phyloP scores from a whole-genome alignment of 2,113 vertebrate genomes.

The Corythaeola cristata region DNA sequence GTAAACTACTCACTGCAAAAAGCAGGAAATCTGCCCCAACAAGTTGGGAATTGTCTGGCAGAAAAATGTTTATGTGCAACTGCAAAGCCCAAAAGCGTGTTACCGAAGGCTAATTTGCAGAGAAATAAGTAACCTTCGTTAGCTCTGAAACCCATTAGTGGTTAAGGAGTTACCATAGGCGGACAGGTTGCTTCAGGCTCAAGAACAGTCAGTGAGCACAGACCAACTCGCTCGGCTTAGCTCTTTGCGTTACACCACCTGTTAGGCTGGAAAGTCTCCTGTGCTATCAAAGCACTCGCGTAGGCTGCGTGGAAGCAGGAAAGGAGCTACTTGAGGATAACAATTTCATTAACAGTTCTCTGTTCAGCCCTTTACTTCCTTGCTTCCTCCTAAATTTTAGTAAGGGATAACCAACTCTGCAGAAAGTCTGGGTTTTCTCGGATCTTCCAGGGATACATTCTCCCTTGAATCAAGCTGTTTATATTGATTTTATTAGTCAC shows the following conservation, averaged over 20 bases:
- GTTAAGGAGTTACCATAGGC: rapidly evolving
- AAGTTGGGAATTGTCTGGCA: rapidly evolving
- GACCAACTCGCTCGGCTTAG: neutral
- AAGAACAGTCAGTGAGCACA: neutral
- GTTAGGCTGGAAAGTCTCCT: neutral
- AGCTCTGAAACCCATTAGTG: no score
- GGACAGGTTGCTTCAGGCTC: no score
- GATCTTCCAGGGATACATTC: rapidly evolving
- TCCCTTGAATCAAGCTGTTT: neutral
- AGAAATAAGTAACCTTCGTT: no score
- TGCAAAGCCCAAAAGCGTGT: rapidly evolving
- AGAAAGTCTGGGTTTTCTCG: neutral
- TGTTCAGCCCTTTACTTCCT: neutral
- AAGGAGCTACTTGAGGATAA: neutral
- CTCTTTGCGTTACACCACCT: rapidly evolving
- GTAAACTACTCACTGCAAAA: neutral
- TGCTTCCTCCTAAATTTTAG: neutral
- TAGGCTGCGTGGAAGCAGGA: neutral
- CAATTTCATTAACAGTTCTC: neutral
- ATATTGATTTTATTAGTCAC: neutral
- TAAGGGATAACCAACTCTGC: neutral
- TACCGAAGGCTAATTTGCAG: neutral
- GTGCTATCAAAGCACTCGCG: rapidly evolving
- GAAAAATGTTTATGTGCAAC: rapidly evolving
- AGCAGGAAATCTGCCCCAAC: neutral